Base-by-base conservation (phyloP, 1,140 invertebrate species). In the Wasmannia auropunctata region DNA sequence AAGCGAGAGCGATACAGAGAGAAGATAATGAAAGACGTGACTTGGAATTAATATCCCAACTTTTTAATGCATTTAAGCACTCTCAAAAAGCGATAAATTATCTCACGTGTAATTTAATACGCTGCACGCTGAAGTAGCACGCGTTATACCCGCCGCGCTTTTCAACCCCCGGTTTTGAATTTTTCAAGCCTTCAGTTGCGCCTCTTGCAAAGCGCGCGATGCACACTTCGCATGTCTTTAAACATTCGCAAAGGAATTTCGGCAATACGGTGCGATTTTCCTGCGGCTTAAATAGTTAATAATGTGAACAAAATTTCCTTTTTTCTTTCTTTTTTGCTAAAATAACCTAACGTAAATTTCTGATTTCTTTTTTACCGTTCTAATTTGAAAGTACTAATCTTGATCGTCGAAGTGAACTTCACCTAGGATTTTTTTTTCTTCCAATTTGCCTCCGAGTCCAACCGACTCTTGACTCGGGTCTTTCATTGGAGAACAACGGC, bases 41-140 rank as follows among this genome's bases (percentile, higher is more conserved):
- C 79, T 83, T 51, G 79, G 34, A 72, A 83, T 83, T 83, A 83
- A 72, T 83, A 51, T 43, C 34, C 67, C 28, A 72, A 74, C 79
- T 83, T 72, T 74, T 72, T 83, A 83, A 83, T 74, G 37, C 51
- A 25, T 72, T 83, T 72, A 83, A 83, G n/a, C 67, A 83, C 51
- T 83, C 51, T 37, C 49, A 43, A 83, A 49, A 81, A 58, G 65
- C 65, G 40, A 72, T 81, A 72, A 72, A 81, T 81, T 81, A 65
- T 34, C 63, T 81, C 79, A 43, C 49, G 4, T 81, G 25, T 58
- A 81, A 81, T 72, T 72, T 72, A 72, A 81, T 37, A 31, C 31
- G 28, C 19, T 22, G 22, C 16, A 77, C 37, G 8, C 28, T 81
- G 25, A 16, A 40, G 37, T 40, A 40, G 46, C 37, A 22, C 65